Percentiles rank a stretch among this genome's conserved stretches.
These are phyloP conservation scores for Agelaius phoeniceus DNA, from an alignment of 2,113 vertebrate species.

Conservation along the genomic window DNA sequence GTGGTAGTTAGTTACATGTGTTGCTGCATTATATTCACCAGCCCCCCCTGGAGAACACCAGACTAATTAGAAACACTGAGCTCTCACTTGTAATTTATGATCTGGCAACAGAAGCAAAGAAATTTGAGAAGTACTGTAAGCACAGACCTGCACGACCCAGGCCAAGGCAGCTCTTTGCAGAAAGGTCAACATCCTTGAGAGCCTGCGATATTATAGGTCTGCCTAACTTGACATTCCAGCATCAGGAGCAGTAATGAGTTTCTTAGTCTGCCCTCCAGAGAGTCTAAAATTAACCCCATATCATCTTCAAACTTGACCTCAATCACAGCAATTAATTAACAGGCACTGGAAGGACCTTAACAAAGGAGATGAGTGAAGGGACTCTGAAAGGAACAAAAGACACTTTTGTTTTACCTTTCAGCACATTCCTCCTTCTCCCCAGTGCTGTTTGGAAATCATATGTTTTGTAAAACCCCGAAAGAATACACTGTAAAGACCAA, in stretches of 20 bases:
- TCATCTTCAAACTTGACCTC: conserved; percentile 60
- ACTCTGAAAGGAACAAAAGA: not conserved
- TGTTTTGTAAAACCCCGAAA: not conserved
- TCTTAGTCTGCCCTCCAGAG: conserved; percentile 26
- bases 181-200: conserved; percentile 28
- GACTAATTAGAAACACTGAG: conserved; percentile 51
- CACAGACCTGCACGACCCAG: not conserved
- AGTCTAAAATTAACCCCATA: conserved; percentile 50
- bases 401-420: not conserved
- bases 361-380: conserved; percentile 12
- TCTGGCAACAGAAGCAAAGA: conserved; percentile 28
- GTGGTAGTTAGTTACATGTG: not conserved
- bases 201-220: not conserved
- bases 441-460: not conserved
- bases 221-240: not conserved
- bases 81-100: conserved; percentile 48
- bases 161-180: not conserved
- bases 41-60: conserved; percentile 1
- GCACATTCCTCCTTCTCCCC: not conserved
- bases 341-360: conserved; percentile 33
- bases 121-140: not conserved
- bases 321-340: conserved; percentile 69
- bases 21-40: not conserved
- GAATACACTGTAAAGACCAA: not conserved
- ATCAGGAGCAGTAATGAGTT: conserved; percentile 45